Evolutionary conservation across 2,888 invertebrate species (phyloP).

Genomic region (Spodoptera picta): DNA sequence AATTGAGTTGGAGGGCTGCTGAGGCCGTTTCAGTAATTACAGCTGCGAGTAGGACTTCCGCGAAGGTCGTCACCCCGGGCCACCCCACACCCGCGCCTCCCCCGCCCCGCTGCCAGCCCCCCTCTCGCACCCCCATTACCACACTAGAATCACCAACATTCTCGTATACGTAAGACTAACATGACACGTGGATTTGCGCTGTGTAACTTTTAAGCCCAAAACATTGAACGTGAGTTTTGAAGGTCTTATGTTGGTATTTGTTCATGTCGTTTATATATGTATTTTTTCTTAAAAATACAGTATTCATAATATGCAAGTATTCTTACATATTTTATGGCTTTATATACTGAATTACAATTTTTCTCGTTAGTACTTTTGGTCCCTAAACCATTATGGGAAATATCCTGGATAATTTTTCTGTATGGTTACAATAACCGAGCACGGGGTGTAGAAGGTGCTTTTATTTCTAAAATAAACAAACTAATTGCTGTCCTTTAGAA

Average conservation of each 20-base stretch:
- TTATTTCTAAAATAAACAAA: conserved; percentile 55
- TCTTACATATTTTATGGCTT: neutral
- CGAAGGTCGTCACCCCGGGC: conserved; percentile 68
- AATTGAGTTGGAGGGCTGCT: conserved; percentile 66
- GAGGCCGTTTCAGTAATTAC: conserved; percentile 69
- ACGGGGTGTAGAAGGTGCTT: conserved; percentile 37
- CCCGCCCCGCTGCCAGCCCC: conserved; percentile 22
- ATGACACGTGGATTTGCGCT: conserved; percentile 36
- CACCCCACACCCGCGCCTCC: conserved; percentile 33
- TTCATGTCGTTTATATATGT: conserved; percentile 1
- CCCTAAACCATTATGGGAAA: neutral
- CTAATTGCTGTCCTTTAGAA: conserved; percentile 50
- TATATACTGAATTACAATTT: neutral
- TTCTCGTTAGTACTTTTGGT: neutral
- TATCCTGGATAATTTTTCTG: conserved; percentile 16
- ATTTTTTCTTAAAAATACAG: neutral
- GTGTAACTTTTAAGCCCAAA: conserved; percentile 26
- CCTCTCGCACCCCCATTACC: conserved; percentile 31
- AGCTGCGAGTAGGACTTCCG: conserved; percentile 69
- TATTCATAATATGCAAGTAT: neutral
- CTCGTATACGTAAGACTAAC: conserved; percentile 25
- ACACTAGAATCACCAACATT: conserved; percentile 48
- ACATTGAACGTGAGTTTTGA: conserved; percentile 31
- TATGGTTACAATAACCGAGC: conserved; percentile 27
- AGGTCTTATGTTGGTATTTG: conserved; percentile 16